phyloP scores from a whole-genome alignment of 2,888 invertebrate genomes.

The Drosophila fungiperda region DNA sequence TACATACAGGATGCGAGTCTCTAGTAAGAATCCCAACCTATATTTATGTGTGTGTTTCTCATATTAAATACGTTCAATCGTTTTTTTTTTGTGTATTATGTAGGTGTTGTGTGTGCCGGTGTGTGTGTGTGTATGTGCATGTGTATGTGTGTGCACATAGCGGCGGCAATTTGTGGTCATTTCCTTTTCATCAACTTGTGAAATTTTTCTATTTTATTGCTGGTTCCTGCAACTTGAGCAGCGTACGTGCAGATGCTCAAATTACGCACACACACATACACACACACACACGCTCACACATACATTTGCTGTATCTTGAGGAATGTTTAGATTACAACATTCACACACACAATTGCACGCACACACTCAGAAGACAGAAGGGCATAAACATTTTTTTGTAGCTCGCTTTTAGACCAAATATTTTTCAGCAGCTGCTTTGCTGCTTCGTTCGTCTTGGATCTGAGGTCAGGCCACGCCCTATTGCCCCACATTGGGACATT shows the following conservation, averaged over 20 bases:
- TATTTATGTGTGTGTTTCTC: constrained; percentile 16
- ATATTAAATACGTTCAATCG: constrained; percentile 79
- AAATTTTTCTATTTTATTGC: constrained; percentile 58
- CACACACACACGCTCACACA: background rate
- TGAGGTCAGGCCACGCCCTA: constrained; percentile 58
- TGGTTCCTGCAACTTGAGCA: constrained; percentile 47
- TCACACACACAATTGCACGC: background rate
- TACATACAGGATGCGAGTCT: constrained; percentile 5
- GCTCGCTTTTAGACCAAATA: constrained; percentile 47
- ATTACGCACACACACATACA: constrained; percentile 37
- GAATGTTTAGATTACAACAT: constrained; percentile 57
- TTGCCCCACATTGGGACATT: constrained; percentile 47
- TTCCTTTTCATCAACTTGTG: constrained; percentile 77
- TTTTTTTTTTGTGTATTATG: constrained; percentile 29
- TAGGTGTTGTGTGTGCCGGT: background rate
- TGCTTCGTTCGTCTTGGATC: constrained; percentile 9
- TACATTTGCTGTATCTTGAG: constrained; percentile 19
- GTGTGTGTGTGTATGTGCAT: constrained; percentile 9
- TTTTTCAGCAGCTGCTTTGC: constrained; percentile 22
- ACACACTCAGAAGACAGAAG: constrained; percentile 3
- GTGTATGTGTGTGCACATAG: constrained; percentile 39
- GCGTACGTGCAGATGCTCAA: constrained; percentile 70
- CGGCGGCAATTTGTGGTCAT: constrained; percentile 78
- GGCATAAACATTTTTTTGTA: constrained; percentile 59
- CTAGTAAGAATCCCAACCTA: constrained; percentile 15